phyloP scores from a whole-genome alignment of 2,113 vertebrate genomes.

The Coryphaenoides rupestris region DNA sequence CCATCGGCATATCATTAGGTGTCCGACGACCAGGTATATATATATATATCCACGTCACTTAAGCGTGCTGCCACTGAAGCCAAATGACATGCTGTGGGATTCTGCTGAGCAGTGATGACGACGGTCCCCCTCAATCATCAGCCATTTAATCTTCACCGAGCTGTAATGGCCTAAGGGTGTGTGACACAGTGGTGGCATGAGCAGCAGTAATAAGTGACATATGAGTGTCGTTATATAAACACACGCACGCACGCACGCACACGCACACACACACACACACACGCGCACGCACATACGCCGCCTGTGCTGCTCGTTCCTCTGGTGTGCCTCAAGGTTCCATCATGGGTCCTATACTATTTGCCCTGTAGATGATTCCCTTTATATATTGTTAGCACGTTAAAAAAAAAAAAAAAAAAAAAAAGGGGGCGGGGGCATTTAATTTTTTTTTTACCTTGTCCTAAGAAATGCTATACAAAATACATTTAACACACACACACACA shows the following conservation, averaged over 20 bases:
- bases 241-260: neutral
- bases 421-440: too few relatives aligned
- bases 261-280: constrained; percentile 1
- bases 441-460: too few relatives aligned
- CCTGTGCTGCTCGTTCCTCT: neutral
- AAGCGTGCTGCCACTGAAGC: neutral
- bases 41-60: neutral
- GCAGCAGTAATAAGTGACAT: constrained; percentile 34
- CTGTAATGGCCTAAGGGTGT: constrained; percentile 29
- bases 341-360: too few relatives aligned
- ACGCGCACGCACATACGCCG: neutral
- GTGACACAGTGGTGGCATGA: constrained; percentile 43
- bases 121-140: neutral
- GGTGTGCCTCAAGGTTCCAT: too few relatives aligned
- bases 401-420: too few relatives aligned
- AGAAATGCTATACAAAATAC: too few relatives aligned
- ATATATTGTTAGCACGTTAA: too few relatives aligned
- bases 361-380: too few relatives aligned
- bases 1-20: too few relatives aligned
- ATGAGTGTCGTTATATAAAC: constrained; percentile 17
- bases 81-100: neutral
- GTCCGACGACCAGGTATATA: neutral
- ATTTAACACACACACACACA: neutral
- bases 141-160: constrained; percentile 34
- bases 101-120: neutral